A percentile compares a stretch with the other conserved stretches of the same genome.
phyloP scores from a whole-genome alignment of 2,888 invertebrate species.

The Cataglyphis altisquamis region DNA sequence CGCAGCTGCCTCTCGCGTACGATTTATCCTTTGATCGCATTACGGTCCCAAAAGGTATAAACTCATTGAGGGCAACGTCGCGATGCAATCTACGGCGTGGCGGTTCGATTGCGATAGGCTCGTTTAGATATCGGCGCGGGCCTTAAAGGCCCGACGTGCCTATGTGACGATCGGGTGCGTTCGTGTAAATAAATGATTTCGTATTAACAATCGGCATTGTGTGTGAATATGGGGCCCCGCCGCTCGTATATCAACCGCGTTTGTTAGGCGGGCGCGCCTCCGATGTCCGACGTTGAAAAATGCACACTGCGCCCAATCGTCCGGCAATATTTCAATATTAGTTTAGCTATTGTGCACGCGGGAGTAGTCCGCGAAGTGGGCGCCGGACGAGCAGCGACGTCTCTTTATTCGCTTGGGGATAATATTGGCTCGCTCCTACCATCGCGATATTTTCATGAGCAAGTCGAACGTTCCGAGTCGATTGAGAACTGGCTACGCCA shows the following conservation, averaged over 20 bases:
- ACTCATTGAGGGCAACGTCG: conserved; percentile 65
- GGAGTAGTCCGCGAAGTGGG: conserved; percentile 58
- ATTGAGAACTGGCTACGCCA: conserved; percentile 48
- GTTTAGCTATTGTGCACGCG: conserved; percentile 83
- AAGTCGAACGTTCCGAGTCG: conserved; percentile 26
- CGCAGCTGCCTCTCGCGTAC: conserved; percentile 49
- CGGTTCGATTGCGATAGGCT: conserved; percentile 45
- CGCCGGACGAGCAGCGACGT: conserved; percentile 36
- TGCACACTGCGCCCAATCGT: conserved; percentile 79
- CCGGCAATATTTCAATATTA: conserved; percentile 85
- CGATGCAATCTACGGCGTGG: conserved; percentile 51
- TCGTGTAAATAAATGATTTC: conserved; percentile 80
- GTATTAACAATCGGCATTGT: conserved; percentile 79
- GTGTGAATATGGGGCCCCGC: conserved; percentile 49
- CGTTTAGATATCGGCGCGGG: conserved; percentile 54
- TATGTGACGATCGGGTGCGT: conserved; percentile 67
- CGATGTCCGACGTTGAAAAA: conserved; percentile 83
- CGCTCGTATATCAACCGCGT: conserved; percentile 81
- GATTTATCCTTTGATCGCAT: conserved; percentile 70
- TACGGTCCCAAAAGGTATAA: conserved; percentile 64
- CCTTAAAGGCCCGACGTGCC: conserved; percentile 24
- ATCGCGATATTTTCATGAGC: conserved; percentile 63
- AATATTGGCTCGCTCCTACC: conserved; percentile 63
- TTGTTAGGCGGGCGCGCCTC: conserved; percentile 83
- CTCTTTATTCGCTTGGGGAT: conserved; percentile 59